Evolutionary conservation across 2,888 invertebrate species (phyloP).

Genomic region (Colostygia pectinataria): DNA sequence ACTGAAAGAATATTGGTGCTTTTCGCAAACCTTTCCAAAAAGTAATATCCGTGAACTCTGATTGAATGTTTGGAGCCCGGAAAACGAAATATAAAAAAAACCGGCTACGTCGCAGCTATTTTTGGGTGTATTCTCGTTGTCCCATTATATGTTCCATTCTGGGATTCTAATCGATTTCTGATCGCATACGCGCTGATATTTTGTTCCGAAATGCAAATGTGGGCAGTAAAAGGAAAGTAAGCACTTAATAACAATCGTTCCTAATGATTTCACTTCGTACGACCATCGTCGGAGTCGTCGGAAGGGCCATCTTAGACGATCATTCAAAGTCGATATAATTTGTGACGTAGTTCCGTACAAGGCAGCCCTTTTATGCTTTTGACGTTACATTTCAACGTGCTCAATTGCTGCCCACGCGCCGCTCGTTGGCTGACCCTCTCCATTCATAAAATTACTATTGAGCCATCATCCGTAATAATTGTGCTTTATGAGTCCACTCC

Average conservation of each 20-base stretch:
- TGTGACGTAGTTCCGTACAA: background rate
- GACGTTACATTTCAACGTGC: constrained; percentile 64
- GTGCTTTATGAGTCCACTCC: constrained; percentile 45
- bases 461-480: constrained; percentile 70
- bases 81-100: too few relatives aligned
- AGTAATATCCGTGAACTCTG: too few relatives aligned
- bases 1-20: too few relatives aligned
- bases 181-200: too few relatives aligned
- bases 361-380: constrained; percentile 61
- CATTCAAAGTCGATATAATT: too few relatives aligned
- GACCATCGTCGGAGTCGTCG: constrained; percentile 8
- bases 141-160: too few relatives aligned
- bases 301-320: constrained; percentile 36
- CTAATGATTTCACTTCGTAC: constrained; percentile 16
- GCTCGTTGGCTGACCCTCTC: constrained; percentile 58
- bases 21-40: too few relatives aligned
- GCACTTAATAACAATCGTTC: background rate
- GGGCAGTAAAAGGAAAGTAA: too few relatives aligned
- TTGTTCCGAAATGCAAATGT: background rate
- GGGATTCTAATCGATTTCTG: too few relatives aligned
- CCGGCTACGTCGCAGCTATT: too few relatives aligned
- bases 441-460: constrained; percentile 71
- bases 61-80: too few relatives aligned
- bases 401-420: constrained; percentile 76
- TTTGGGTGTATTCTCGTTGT: too few relatives aligned